phyloP scores from a whole-genome alignment of 2,113 vertebrate genomes.

The Rhizomys pruinosus region DNA sequence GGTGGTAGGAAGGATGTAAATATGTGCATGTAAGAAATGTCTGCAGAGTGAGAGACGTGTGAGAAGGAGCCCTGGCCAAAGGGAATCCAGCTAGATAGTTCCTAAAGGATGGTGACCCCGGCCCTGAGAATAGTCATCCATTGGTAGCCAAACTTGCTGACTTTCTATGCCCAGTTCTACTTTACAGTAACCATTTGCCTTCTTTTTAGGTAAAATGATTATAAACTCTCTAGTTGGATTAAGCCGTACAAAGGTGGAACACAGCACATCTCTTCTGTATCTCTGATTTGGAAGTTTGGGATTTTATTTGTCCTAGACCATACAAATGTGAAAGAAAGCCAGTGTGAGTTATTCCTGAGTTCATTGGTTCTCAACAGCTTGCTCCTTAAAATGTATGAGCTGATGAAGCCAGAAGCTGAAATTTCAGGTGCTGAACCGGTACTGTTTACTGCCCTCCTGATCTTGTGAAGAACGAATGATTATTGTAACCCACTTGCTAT shows the following conservation, averaged over 20 bases:
- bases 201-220: background rate
- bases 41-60: background rate
- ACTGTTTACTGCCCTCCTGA: background rate
- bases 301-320: background rate
- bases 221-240: background rate
- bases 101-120: background rate
- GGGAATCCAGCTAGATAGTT: background rate
- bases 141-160: background rate
- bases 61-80: background rate
- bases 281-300: background rate
- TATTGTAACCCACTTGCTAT: background rate
- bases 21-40: accelerated
- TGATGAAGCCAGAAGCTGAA: background rate
- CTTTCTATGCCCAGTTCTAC: background rate
- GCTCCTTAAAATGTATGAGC: background rate
- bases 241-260: background rate
- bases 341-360: background rate
- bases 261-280: background rate
- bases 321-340: background rate
- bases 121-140: background rate
- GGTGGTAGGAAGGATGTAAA: background rate
- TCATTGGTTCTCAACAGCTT: background rate
- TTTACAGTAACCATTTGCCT: background rate
- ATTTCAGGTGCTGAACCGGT: background rate
- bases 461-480: slow-evolving; percentile 65